Conservation (phyloP, 2,113 vertebrate genomes). For the Sprattus sprattus region DNA sequence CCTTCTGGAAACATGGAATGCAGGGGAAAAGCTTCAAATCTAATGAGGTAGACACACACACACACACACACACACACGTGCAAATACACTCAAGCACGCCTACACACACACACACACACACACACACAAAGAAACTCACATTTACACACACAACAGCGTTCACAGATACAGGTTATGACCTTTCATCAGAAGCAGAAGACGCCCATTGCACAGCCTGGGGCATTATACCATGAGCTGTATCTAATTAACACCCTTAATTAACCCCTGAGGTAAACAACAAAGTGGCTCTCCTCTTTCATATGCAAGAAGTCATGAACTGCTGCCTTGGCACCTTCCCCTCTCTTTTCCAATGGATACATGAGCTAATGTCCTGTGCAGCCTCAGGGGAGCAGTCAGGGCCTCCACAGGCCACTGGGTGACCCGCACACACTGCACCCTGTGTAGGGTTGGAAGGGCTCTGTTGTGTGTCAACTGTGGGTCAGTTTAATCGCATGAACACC, state of each 20-base stretch:
- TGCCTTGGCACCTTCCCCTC: background rate
- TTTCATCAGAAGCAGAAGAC: background rate
- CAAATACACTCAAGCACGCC: background rate
- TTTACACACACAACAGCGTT: background rate
- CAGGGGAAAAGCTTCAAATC: slow-evolving; percentile 98
- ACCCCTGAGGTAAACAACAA: background rate
- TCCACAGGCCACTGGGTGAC: background rate
- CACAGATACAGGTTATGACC: no score
- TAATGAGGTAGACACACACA: slow-evolving; percentile 81
- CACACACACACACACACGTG: background rate
- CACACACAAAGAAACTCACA: background rate
- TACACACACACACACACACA: background rate
- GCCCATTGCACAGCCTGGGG: background rate
- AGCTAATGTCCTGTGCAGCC: background rate
- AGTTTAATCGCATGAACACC: slow-evolving; percentile 1
- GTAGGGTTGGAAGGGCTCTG: background rate
- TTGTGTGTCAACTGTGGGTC: background rate
- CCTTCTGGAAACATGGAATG: slow-evolving; percentile 99
- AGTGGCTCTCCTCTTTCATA: slow-evolving; percentile 4
- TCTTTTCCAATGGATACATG: background rate
- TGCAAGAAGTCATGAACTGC: background rate
- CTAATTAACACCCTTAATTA: background rate
- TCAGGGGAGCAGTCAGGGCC: background rate
- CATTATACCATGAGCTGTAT: background rate
- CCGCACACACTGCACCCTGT: background rate